Base-by-base conservation (phyloP, 2,797 vertebrate species). In the Lepilemur septentrionalis region DNA sequence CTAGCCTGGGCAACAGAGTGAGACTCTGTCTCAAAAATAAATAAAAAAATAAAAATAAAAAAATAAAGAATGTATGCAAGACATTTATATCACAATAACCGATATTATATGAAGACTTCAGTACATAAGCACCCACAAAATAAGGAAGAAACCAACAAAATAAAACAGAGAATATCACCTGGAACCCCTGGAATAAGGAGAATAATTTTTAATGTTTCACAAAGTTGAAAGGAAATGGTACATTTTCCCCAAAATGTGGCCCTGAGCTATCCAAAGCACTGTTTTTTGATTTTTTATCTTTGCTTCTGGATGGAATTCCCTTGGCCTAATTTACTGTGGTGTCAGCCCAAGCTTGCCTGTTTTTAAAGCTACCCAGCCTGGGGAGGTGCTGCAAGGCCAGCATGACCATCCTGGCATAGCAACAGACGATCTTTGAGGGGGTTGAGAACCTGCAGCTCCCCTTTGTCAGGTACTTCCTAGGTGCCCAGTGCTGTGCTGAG, bases 291-390 rank as follows among this genome's bases (percentile, higher is more conserved):
- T 57, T 57, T 57, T 57, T 23, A 57, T 57, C 22, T 79, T 78
- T 63, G 43, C 69, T 92, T 91, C 48, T 75, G 73, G 41, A 52
- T 96, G 55, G 86, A 70, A 78, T 96, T 83, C n/a, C 69, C 25
- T 57, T 30, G 35, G 50, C 78, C 43, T 88, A n/a, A 52, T 28
- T 76, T 76, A 35, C 4, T 41, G 52, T 86, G 61, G 30, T 52
- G 2, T 82, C 57, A 69, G 55, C 59, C 57, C 50, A 57, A 30
- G 59, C 67, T 46, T 48, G 86, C 55, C 73, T 41, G 7, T 15
- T 59, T 92, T 38, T 41, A 23, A 81, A 96, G 69, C 43, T 50
- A 30, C 22, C 2, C 59, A 43, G 32, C n/a, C 80, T 41, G 15
- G n/a, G 70, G 46, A 89, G 9, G 23, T 48, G 3, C n/a, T 48